Evolutionary conservation across 2,797 vertebrate species (phyloP), one percentile per base, ranked within the genome.

Genomic region (Lacerta viridis): DNA sequence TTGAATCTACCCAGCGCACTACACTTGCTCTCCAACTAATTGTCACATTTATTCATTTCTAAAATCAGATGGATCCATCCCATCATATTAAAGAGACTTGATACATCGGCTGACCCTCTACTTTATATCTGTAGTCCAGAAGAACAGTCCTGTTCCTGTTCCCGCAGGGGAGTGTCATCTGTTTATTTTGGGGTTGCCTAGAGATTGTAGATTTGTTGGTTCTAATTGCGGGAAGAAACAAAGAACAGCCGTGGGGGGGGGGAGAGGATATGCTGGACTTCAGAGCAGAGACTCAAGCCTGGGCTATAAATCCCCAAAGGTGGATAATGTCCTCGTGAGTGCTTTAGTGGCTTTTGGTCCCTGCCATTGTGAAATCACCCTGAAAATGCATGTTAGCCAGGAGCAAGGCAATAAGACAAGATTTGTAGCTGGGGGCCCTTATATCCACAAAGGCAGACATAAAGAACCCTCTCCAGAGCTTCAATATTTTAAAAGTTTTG

Each of bases 401-500:
- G 86, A 86, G 76, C 90, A 88, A 87, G 36, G 64, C 92, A 87
- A 72, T 91, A 93, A 88, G 90, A 61, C 76, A 77, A 66, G 90
- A 95, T 92, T 93, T 95, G 91, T 95, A 84, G 89, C 93, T 95
- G 90, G 86, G 71, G 20, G 87, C 17, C 80, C 86, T 92, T 72
- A 84, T 64, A 93, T 87, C 55, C 68, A 33, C 41, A 89, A 74
- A 91, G 90, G 75, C 87, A 92, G 86, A 66, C 87, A 87, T 83
- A 93, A 94, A 94, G 81, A 81, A 87, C 82, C 88, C 87, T 92
- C 90, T 95, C 41, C 10, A 33, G 59, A 11, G 80, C 87, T 87
- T 93, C 76, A 89, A 61, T 93, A 91, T 91, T 94, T 94, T 89
- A 92, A 93, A 94, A 90, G 80, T 88, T 93, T 86, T 91, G 80